Percentiles rank a stretch among this genome's conserved stretches.
Conservation (phyloP, 2,113 vertebrate genomes). For the Myanophis thanlyinensis region DNA sequence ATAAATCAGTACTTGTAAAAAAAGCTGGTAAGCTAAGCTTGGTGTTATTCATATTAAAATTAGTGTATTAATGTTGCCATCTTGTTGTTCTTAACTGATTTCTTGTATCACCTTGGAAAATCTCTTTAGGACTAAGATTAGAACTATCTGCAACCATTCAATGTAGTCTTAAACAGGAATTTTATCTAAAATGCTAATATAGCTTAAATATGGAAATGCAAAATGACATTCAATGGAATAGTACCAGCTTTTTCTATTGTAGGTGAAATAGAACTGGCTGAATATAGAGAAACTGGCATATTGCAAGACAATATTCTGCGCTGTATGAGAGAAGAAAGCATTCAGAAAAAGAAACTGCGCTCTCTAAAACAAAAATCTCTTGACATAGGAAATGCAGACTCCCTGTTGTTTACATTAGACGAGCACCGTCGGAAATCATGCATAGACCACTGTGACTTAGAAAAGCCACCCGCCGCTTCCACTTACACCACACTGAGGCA, state of each 20-base stretch:
- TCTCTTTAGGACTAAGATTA: background rate
- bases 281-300: constrained; percentile 90
- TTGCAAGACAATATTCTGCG: constrained; percentile 94
- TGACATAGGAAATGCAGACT: constrained; percentile 97
- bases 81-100: background rate
- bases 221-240: constrained; percentile 55
- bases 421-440: constrained; percentile 97
- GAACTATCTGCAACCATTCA: background rate
- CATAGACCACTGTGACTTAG: constrained; percentile 91
- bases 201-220: constrained; percentile 19
- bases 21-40: background rate
- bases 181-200: constrained; percentile 33
- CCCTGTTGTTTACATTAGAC: constrained; percentile 91
- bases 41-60: background rate
- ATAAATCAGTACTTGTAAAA: constrained; percentile 41
- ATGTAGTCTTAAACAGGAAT: background rate
- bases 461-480: constrained; percentile 73
- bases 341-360: constrained; percentile 92
- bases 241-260: constrained; percentile 76
- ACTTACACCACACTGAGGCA: constrained; percentile 59
- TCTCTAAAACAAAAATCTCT: constrained; percentile 99
- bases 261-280: constrained; percentile 98
- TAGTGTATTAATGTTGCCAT: background rate
- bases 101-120: background rate
- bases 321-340: constrained; percentile 91